phyloP scores from a whole-genome alignment of 2,888 invertebrate species.

The Drosophila lutescens region DNA sequence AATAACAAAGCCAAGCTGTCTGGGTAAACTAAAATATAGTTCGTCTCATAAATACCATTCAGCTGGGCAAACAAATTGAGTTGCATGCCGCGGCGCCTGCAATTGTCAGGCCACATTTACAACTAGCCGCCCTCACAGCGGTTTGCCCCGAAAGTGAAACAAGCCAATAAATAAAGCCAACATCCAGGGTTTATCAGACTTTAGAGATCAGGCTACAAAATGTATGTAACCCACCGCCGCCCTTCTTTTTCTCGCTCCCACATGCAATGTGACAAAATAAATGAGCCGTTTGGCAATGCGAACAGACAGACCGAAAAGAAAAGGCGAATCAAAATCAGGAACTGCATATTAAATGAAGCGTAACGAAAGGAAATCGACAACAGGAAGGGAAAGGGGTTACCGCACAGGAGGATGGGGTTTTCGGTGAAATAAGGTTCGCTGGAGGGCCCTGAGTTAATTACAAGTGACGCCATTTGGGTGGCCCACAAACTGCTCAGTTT shows the following conservation, averaged over 20 bases:
- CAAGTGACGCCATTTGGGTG: slow-evolving; percentile 72
- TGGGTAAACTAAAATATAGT: not conserved
- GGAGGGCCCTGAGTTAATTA: slow-evolving; percentile 72
- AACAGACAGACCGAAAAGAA: slow-evolving; percentile 22
- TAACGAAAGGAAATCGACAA: slow-evolving; percentile 50
- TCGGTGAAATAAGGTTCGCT: slow-evolving; percentile 26
- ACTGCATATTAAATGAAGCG: slow-evolving; percentile 76
- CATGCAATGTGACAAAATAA: slow-evolving; percentile 73
- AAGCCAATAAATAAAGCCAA: slow-evolving; percentile 65
- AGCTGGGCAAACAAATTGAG: slow-evolving; percentile 35
- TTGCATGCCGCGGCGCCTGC: slow-evolving; percentile 48
- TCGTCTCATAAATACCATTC: slow-evolving; percentile 23
- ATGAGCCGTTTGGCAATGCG: slow-evolving; percentile 58
- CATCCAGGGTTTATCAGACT: slow-evolving; percentile 61
- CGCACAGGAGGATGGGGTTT: slow-evolving; percentile 41
- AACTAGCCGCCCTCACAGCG: slow-evolving; percentile 57
- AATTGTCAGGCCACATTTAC: slow-evolving; percentile 43
- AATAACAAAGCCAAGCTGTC: not conserved
- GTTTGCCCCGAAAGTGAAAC: slow-evolving; percentile 59
- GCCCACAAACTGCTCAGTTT: slow-evolving; percentile 47
- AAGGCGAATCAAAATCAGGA: slow-evolving; percentile 51
- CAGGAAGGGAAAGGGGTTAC: slow-evolving; percentile 38
- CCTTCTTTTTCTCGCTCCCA: slow-evolving; percentile 48
- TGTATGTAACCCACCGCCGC: slow-evolving; percentile 19
- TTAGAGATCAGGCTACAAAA: slow-evolving; percentile 57